phyloP scores from a whole-genome alignment of 2,113 vertebrate genomes.

The Progne subis region DNA sequence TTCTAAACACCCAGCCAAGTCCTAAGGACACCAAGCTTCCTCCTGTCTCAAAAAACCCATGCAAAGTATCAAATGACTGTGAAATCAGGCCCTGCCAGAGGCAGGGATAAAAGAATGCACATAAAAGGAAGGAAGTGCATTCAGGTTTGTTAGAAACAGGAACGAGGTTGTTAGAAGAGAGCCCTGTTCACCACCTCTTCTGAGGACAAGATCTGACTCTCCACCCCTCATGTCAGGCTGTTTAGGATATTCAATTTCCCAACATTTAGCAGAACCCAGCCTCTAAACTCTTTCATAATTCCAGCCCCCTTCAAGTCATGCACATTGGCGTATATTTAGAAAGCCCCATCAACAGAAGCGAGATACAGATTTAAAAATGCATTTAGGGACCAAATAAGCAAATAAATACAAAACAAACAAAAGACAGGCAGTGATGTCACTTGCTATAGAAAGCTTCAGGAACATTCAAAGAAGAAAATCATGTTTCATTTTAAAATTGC shows the following conservation, averaged over 20 bases:
- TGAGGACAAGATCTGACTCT: neutral
- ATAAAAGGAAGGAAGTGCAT: neutral
- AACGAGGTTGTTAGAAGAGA: rapidly evolving
- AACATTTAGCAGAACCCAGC: neutral
- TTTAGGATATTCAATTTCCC: neutral
- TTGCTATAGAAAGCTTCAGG: neutral
- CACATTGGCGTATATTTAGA: neutral
- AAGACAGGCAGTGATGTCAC: neutral
- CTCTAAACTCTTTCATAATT: neutral
- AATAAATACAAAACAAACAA: neutral
- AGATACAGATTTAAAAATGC: neutral
- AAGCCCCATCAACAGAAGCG: neutral
- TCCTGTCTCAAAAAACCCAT: neutral
- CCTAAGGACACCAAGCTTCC: neutral
- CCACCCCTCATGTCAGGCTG: neutral
- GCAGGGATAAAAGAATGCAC: neutral
- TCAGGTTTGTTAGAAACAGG: neutral
- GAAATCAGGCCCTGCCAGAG: neutral
- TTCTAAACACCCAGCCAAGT: neutral
- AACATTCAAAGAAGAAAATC: neutral
- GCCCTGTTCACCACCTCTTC: neutral
- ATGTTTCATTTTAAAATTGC: neutral
- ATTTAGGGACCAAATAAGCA: neutral
- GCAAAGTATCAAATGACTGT: neutral
- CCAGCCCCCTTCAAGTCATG: neutral